Evolutionary conservation across 2,797 vertebrate genomes (phyloP).

Genomic region (Limosa lapponica): DNA sequence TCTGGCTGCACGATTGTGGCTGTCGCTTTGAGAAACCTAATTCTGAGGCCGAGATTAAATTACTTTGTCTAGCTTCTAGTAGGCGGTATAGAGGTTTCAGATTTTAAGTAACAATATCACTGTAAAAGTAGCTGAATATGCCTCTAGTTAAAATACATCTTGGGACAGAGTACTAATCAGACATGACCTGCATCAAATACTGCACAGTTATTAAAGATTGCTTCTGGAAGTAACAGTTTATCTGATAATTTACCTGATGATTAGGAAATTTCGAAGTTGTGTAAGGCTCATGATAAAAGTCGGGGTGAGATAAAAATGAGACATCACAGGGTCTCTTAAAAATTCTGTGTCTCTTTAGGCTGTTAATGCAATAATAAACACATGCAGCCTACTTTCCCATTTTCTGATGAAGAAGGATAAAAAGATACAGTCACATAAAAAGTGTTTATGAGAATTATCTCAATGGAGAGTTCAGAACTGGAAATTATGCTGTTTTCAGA

Average conservation of each 20-base stretch:
- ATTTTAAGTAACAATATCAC: neutral
- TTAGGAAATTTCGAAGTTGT: neutral
- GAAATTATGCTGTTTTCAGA: neutral
- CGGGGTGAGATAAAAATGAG: neutral
- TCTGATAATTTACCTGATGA: neutral
- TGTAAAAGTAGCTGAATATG: neutral
- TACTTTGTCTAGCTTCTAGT: neutral
- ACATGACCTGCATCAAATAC: neutral
- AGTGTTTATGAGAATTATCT: neutral
- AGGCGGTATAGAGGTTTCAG: neutral
- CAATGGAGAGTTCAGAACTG: neutral
- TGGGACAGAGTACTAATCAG: neutral
- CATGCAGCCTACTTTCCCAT: neutral
- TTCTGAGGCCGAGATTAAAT: neutral
- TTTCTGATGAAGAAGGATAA: neutral
- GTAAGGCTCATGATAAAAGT: neutral
- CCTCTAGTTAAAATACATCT: neutral
- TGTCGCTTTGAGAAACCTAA: neutral
- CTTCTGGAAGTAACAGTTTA: neutral
- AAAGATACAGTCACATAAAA: neutral
- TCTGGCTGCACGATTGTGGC: neutral
- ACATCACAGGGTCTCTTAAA: neutral
- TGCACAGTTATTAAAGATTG: neutral
- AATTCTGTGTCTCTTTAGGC: neutral
- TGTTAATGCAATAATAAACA: neutral